Base-by-base conservation (phyloP, 2,797 vertebrate genomes). In the Erpetoichthys calabaricus region DNA sequence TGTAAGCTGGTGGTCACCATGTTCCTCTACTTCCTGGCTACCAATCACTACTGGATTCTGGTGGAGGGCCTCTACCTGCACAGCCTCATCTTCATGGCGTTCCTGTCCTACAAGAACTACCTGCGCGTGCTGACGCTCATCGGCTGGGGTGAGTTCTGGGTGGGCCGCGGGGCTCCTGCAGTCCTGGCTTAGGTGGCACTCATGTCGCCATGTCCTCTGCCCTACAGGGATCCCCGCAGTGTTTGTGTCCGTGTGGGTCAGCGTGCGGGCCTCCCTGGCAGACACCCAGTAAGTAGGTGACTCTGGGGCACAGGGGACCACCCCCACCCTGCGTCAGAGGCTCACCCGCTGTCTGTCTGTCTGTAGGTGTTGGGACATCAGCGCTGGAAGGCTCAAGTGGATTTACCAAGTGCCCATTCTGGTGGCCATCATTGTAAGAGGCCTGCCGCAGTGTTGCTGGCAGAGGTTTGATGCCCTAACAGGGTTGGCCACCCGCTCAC, bases 21-120 rank as follows among this genome's bases (percentile, higher is more conserved):
- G 56, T 95, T 95, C 78, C 80, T 94, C 45, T 95, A 95, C 65
- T 94, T 94, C 65, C 76, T 95, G 81, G 91, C 91, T 9, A 92
- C 92, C 61, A 95, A 95, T 75, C 89, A 94, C 71, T 95, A 87
- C 71, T 95, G 92, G 92, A 94, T 95, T 68, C 77, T 95, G 65
- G 92, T 94, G 70, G 92, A 95, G 76, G 91, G 92, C 1, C 74
- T 95, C 61, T 95, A 95, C 72, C 73, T 95, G 10, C 91, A 95
- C 60, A 94, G 90, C 62, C 81, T 95, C 56, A 94, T 95, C 76
- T 95, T 94, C 78, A 93, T 94, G 89, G 91, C 91, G 65, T 94
- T 92, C 71, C 80, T 93, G 46, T 92, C 92, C 4, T 89, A 91
- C 72, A 89, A 88, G 73, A 91, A 75, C 75, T 93, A 91, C 76